Evolutionary conservation across 2,797 vertebrate species (phyloP).

Genomic region (Xiphophorus birchmanni): DNA sequence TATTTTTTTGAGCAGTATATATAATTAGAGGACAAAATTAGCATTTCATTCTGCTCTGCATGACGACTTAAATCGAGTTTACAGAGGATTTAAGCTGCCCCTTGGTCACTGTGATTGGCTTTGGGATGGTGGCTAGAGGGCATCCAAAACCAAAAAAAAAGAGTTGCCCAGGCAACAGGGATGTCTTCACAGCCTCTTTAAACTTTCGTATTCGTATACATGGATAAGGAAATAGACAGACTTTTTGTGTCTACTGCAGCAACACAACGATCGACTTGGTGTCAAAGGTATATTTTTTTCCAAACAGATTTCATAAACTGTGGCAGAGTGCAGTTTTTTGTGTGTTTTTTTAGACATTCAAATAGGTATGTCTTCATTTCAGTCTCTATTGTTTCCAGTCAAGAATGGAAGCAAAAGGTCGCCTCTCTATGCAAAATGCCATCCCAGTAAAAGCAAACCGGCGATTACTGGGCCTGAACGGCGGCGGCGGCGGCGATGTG

Average conservation of each 20-base stretch:
- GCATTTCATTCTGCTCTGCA: background rate
- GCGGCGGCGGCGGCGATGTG: background rate
- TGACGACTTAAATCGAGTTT: background rate
- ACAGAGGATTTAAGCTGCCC: background rate
- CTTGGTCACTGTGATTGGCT: background rate
- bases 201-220: background rate
- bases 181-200: background rate
- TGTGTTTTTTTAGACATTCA: background rate
- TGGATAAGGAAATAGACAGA: background rate
- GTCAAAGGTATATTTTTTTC: background rate
- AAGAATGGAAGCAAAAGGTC: background rate
- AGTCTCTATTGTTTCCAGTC: constrained; percentile 2
- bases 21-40: background rate
- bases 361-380: background rate
- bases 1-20: too few relatives aligned
- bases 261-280: background rate
- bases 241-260: background rate
- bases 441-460: background rate
- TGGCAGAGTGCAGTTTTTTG: background rate
- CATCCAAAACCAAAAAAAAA: background rate
- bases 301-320: background rate
- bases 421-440: background rate
- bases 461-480: background rate
- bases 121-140: background rate
- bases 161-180: background rate